A percentile compares a stretch with the other conserved stretches of the same genome.
Evolutionary conservation across 1,140 invertebrate genomes (phyloP).

Genomic region (Orchestia grillus): DNA sequence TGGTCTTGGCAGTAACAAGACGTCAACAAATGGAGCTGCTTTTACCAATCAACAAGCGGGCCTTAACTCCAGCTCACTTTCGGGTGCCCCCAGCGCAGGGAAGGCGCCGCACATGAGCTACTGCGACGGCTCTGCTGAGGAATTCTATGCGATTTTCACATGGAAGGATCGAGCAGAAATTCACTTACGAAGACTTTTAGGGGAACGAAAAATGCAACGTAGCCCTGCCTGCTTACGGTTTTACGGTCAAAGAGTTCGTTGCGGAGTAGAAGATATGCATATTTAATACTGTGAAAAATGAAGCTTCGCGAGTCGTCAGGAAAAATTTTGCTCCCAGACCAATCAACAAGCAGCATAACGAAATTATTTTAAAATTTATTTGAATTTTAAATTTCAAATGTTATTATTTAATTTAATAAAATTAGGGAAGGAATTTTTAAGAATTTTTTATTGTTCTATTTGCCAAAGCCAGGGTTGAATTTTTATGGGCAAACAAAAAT

Average conservation of each 20-base stretch:
- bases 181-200: not conserved
- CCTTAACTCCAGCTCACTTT: not conserved
- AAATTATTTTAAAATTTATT: too few species aligned
- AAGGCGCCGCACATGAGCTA: not conserved
- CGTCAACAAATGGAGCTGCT: slow-evolving; percentile 55
- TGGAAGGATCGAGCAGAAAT: not conserved
- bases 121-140: not conserved
- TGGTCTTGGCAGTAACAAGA: slow-evolving; percentile 54
- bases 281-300: not conserved
- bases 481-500: too few species aligned
- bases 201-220: not conserved
- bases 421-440: too few species aligned
- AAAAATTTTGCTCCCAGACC: too few species aligned
- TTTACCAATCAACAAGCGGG: slow-evolving; percentile 41
- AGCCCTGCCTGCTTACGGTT: not conserved
- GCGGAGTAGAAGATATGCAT: not conserved
- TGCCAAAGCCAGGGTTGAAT: too few species aligned
- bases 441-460: too few species aligned
- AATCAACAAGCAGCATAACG: too few species aligned
- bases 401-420: too few species aligned
- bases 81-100: not conserved
- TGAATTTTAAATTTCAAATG: too few species aligned
- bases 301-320: not conserved
- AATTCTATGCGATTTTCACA: not conserved
- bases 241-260: not conserved